phyloP scores from a whole-genome alignment of 2,113 vertebrate species.

The Halcyon senegalensis region DNA sequence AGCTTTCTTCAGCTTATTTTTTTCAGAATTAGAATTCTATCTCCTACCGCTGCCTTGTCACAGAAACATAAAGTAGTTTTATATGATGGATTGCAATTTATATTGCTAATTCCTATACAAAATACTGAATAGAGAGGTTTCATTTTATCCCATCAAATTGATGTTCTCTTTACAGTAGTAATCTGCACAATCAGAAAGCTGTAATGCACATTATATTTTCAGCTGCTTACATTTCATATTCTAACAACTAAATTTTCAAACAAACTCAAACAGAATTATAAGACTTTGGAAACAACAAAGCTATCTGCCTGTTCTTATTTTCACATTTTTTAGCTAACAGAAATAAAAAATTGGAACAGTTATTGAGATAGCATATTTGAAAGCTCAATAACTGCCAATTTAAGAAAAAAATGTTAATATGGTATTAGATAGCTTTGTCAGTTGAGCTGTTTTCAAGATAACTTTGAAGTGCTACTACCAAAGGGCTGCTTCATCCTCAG shows the following conservation, averaged over 20 bases:
- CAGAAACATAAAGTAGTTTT: not conserved
- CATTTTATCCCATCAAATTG: not conserved
- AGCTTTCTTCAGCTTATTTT: not conserved
- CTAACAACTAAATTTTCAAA: constrained; percentile 10
- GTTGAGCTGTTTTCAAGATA: not conserved
- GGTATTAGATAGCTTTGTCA: not conserved
- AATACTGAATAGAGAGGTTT: not conserved
- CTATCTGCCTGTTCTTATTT: not conserved
- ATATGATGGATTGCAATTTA: not conserved
- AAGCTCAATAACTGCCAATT: not conserved
- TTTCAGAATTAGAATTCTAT: not conserved
- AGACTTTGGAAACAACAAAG: not conserved
- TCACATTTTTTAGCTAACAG: not conserved
- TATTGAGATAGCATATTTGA: not conserved
- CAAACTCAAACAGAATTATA: not conserved
- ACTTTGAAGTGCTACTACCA: not conserved
- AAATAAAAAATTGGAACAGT: not conserved
- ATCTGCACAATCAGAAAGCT: not conserved
- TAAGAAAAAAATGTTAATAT: not conserved
- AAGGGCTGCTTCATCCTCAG: not conserved
- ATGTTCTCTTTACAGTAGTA: not conserved
- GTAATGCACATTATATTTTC: not conserved
- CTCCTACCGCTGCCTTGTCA: not conserved
- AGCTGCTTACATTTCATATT: not conserved
- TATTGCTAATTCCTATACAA: not conserved